Evolutionary conservation across 2,797 vertebrate species (phyloP), one percentile per base, ranked within the genome.

Genomic region (Propithecus perrieri): DNA sequence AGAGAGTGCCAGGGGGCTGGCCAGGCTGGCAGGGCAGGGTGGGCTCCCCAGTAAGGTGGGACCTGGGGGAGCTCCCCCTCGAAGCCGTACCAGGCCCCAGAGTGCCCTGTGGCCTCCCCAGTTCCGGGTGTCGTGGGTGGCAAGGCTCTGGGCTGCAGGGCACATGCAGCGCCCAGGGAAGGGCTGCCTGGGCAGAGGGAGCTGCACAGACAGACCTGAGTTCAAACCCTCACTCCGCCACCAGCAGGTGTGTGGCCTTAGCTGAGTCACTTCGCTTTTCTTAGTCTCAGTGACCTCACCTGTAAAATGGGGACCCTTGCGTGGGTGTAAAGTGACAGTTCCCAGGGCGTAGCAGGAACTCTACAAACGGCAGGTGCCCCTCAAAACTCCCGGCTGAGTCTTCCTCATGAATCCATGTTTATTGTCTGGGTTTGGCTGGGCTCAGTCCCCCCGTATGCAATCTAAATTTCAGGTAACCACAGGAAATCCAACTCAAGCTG

Each of bases 131-230:
- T 43, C 17, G 5, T 0, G n/a, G 15, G 33, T 85, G 87, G 50
- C 61, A 14, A 38, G 59, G 59, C 46, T 35, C 57, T 18, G 78
- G 57, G 57, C 57, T 72, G 41, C 65, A 43, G 67, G 17, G 65
- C 41, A 14, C 14, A 7, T 0, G n/a, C 9, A 0, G 46, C 0
- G 8, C 78, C 59, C 1, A 0, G 17, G 76, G 43, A 57, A 57
- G 17, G 7, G 55, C 26, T 13, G 15, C 50, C 84, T 30, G 8
- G 43, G n/a, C 26, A 71, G 33, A 50, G 65, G 69, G 57, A 67
- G 1, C 41, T 5, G 1, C 50, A 4, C 13, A 12, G 69, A 35
- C 38, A 26, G 13, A 33, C 18, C 14, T 3, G 2, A 8, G 18
- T 46, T 55, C 13, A n/a, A 48, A 17, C 46, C 85, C 14, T 17